These are phyloP conservation scores for Yponomeuta evonymella DNA, from an alignment of 2,888 invertebrate genomes.

Conservation along the genomic window DNA sequence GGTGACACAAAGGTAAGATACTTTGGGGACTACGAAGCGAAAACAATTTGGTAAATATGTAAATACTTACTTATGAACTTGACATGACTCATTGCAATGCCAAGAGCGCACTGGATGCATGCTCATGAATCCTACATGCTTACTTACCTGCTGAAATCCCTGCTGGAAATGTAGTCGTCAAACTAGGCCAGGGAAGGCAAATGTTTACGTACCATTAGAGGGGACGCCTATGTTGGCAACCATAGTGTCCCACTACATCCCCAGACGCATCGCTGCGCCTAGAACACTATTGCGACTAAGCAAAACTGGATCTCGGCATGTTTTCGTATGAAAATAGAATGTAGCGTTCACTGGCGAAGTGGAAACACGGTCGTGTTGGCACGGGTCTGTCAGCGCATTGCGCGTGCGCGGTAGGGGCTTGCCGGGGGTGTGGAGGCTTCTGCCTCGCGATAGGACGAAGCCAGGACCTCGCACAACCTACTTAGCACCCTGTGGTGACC, in stretches of 20 bases:
- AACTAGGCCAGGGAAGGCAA: neutral
- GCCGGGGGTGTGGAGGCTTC: slow-evolving; percentile 57
- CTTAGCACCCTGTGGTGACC: neutral
- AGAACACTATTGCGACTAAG: slow-evolving; percentile 2
- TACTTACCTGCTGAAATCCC: too few species aligned
- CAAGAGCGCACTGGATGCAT: too few species aligned
- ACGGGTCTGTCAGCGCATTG: slow-evolving; percentile 54
- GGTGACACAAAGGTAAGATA: neutral
- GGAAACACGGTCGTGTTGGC: slow-evolving; percentile 50
- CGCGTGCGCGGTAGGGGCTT: slow-evolving; percentile 58
- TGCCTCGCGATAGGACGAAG: slow-evolving; percentile 56
- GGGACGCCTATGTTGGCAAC: slow-evolving; percentile 63
- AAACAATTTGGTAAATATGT: too few species aligned
- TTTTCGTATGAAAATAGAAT: slow-evolving; percentile 11
- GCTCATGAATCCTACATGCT: too few species aligned
- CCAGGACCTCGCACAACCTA: slow-evolving; percentile 28
- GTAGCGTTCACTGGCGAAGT: slow-evolving; percentile 33
- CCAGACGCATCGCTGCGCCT: slow-evolving; percentile 36
- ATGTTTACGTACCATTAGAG: slow-evolving; percentile 52
- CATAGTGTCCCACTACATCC: slow-evolving; percentile 49
- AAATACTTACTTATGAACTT: too few species aligned
- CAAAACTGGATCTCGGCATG: neutral
- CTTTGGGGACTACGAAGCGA: too few species aligned
- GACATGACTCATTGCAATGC: too few species aligned
- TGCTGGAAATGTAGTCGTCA: neutral